Base-by-base conservation (phyloP, 64 coral and sea anemone genomes). In the Montipora capricornis region DNA sequence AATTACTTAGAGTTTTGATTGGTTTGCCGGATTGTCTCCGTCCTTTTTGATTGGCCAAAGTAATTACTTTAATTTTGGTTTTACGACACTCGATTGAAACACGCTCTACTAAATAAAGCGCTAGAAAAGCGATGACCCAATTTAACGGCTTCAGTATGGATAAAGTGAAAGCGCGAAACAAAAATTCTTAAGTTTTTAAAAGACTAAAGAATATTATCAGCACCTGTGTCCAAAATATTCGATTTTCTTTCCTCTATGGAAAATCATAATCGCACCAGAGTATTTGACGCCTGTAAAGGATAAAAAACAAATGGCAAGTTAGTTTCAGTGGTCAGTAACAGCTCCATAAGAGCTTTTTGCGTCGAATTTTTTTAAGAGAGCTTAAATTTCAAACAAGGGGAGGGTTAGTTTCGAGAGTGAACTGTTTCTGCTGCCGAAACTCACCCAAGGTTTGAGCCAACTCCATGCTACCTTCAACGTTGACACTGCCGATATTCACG, bases 181-280 rank as follows among this genome's bases (percentile, higher is more conserved):
- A 37, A 37, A 37, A 37, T 81, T 24, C 52, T 81, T 81, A 15
- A 51, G 79, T 17, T 15, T 51, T 22, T 81, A 26, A 10, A 2
- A 37, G 48, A 37, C 20, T 44, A 37, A 37, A 37, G 37, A 4
- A 79, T 20, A 44, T 8, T 73, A 1, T 48, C 10, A n/a, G 29
- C 73, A 97, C 95, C 95, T 94, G 93, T 97, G 95, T 57, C 95
- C 95, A 69, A 91, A 94, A 55, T 97, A 97, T 71, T 97, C 95
- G 53, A 97, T 74, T 71, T 46, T 67, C 60, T 97, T 97, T 71
- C 95, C 95, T 89, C 89, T 83, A 11, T 97, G 95, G 73, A 94
- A 97, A 89, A 97, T 89, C 50, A 94, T 87, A 46, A 97, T 97
- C 48, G 95, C 84, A 2, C 95, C 95, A 84, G 95, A 89, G 73